Base-by-base conservation (phyloP, 2,888 invertebrate genomes). In the Heteromurus nitidus region DNA sequence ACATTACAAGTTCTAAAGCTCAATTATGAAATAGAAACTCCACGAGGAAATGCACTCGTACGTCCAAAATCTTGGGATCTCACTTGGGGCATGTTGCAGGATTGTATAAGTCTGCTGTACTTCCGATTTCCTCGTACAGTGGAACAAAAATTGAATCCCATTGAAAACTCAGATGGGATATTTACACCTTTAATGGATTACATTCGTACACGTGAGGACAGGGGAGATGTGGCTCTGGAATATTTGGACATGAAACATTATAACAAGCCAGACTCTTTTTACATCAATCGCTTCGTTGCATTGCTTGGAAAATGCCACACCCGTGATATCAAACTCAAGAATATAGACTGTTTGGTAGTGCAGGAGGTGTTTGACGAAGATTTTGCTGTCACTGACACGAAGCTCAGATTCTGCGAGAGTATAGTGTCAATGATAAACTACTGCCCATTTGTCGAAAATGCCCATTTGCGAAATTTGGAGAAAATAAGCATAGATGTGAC, bases 401-500 rank as follows among this genome's bases (percentile, higher is more conserved):
- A 42, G 24, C 60, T 44, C 7, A 70, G 50, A 20, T 77, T 77
- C 16, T 77, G 77, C 20, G 77, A 77, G 22, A 77, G 64, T 20
- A 47, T 77, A 0, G 20, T 70, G 5, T 64, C 69, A 0, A 11
- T 77, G 3, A 36, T 77, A 11, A 77, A 77, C 44, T 77, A 64
- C 11, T 24, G 28, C 3, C 62, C 62, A 13, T 70, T 77, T 42
- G 36, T 70, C 1, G 69, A 69, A 30, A 77, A 70, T 64, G 77
- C 77, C 1, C 77, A 69, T 2, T n/a, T 77, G 1, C n/a, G 64
- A 26, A 77, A 77, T 47, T 60, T 77, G 13, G 77, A 77, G 22
- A 77, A 77, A 24, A 31, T 77, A 2, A 77, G 28, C 2, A 18
- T 77, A 0, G 77, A 77, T 47, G 70, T 77, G 1, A 26, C 53